These are phyloP conservation scores for Trichosurus vulpecula DNA, from an alignment of 2,797 vertebrate species.

Conservation along the genomic window DNA sequence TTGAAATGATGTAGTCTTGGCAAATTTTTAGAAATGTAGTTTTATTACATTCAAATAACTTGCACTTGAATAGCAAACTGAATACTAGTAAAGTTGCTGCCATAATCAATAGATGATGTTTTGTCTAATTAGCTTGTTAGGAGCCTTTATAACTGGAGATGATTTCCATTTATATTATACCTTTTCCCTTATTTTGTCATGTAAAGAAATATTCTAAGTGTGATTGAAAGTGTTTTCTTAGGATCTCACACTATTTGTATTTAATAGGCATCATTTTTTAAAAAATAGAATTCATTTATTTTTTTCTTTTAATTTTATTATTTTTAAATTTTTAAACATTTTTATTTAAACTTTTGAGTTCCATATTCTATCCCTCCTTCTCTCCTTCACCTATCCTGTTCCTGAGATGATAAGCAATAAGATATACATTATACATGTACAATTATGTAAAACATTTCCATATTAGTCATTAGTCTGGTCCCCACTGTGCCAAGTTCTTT, in stretches of 20 bases:
- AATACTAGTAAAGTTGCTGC: neutral
- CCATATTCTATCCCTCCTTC: neutral
- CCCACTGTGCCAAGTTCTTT: no score
- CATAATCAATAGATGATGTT: neutral
- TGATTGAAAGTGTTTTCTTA: neutral
- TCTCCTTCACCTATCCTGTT: neutral
- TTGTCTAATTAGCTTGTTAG: neutral
- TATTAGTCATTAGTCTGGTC: neutral
- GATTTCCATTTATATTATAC: neutral
- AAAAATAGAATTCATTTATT: neutral
- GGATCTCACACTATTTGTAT: slow-evolving; percentile 37
- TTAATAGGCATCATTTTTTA: neutral
- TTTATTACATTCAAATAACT: slow-evolving; percentile 34
- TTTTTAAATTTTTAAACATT: neutral
- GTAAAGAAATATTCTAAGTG: neutral
- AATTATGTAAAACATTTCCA: neutral
- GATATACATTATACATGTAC: neutral
- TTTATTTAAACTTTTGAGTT: neutral
- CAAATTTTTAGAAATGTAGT: slow-evolving; percentile 19
- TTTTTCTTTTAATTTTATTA: neutral
- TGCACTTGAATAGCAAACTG: neutral
- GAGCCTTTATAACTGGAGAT: neutral
- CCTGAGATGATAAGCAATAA: neutral
- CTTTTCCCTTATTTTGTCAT: neutral
- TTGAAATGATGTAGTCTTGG: slow-evolving; percentile 12